These are phyloP conservation scores for Chirona hameri DNA, from an alignment of 2,888 invertebrate species.

Conservation along the genomic window DNA sequence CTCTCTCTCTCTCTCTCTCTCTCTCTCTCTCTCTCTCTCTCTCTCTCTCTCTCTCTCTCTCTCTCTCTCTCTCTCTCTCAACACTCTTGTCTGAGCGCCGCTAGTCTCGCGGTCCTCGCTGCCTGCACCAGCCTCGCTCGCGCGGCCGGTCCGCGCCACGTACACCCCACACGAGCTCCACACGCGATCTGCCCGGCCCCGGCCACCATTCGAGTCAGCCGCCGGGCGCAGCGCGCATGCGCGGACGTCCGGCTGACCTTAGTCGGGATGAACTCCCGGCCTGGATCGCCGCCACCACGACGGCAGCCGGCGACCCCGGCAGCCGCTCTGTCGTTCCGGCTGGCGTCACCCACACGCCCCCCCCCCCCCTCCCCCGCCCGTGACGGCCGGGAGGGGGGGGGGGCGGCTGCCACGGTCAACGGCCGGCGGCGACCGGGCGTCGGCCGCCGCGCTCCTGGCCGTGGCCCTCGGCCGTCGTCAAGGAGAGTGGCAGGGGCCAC, in stretches of 20 bases:
- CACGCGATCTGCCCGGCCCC: neutral
- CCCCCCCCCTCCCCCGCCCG: neutral
- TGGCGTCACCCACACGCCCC: neutral
- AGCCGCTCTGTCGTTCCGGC: neutral
- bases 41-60: no score
- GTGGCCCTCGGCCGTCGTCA: neutral
- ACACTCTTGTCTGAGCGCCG: neutral
- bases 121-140: neutral
- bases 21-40: no score
- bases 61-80: neutral
- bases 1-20: no score
- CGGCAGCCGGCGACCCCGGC: neutral
- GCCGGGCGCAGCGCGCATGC: constrained; percentile 3
- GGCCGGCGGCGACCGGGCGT: neutral
- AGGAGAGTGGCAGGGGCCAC: neutral
- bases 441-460: neutral
- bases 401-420: neutral
- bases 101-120: neutral
- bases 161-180: neutral
- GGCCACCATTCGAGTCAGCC: neutral
- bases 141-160: neutral
- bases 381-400: neutral
- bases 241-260: neutral
- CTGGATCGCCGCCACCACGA: constrained; percentile 1
- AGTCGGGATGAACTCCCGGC: constrained; percentile 24